A percentile compares a stretch with the other conserved stretches of the same genome.
Conservation (phyloP, 2,797 vertebrate genomes). For the Valencia hispanica region DNA sequence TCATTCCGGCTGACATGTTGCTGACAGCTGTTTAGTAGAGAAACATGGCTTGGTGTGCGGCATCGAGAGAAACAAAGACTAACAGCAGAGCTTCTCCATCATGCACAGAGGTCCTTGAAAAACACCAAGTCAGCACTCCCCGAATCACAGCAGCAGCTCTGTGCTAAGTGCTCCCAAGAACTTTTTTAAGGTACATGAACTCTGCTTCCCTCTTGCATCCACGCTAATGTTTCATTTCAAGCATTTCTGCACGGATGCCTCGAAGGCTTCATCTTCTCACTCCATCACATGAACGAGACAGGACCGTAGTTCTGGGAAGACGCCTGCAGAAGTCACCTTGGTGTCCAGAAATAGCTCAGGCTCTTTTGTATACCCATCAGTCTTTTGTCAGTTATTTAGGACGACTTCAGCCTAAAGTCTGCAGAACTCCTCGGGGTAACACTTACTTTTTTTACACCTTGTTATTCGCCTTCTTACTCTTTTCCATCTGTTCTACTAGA, state of each 20-base stretch:
- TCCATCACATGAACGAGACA: slow-evolving; percentile 62
- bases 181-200: slow-evolving; percentile 25
- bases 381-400: slow-evolving; percentile 70
- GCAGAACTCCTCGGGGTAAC: slow-evolving; percentile 48
- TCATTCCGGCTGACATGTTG: not conserved
- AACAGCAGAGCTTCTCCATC: slow-evolving; percentile 31
- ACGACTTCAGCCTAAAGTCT: slow-evolving; percentile 64
- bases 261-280: slow-evolving; percentile 44
- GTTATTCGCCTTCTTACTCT: slow-evolving; percentile 16
- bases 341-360: slow-evolving; percentile 61
- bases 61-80: slow-evolving; percentile 25
- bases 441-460: slow-evolving; percentile 40
- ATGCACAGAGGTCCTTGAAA: slow-evolving; percentile 31
- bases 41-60: slow-evolving; percentile 6
- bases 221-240: slow-evolving; percentile 46
- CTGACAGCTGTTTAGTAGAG: slow-evolving; percentile 1
- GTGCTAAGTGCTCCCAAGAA: slow-evolving; percentile 28
- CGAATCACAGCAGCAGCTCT: slow-evolving; percentile 22
- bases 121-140: slow-evolving; percentile 27
- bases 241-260: slow-evolving; percentile 52
- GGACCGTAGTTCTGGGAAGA: slow-evolving; percentile 43
- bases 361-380: slow-evolving; percentile 68
- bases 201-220: slow-evolving; percentile 5
- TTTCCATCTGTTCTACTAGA: slow-evolving; percentile 17
- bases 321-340: slow-evolving; percentile 69